Evolutionary conservation across 1,140 invertebrate species (phyloP), one percentile per base, ranked within the genome.

Genomic region (Paracyclopina nana): DNA sequence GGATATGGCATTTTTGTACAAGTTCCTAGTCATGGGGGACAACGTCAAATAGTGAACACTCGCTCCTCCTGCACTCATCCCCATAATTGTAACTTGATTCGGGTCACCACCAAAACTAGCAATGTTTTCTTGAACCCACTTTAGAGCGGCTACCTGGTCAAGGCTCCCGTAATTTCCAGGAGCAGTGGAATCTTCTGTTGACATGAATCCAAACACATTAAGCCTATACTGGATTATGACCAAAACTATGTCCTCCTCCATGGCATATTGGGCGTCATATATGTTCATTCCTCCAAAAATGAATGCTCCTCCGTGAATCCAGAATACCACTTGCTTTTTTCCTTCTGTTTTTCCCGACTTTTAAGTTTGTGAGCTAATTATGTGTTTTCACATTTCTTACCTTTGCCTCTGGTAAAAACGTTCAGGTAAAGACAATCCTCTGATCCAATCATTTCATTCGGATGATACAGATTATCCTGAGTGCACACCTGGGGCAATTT

Each of bases 1-100:
- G 2, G 34, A 38, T 38, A 38, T 38, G 34, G 34, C 34, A 38
- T 38, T 44, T 14, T 44, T 14, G 16, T 18, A 44, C 18, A 44
- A 12, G 6, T 26, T 26, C 12, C 24, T 12, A 14, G 18, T 18
- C 2, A 26, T 20, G 12, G 68, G 67, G 4, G 71, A 72, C 8
- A 76, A 48, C 50, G 75, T 58, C 54, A 74, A 71, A 51, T 72
- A 60, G 9, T 66, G 65, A 6, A 76, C 68, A 49, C 68, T 70
- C 9, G 67, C 70, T 0, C 70, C 65, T 0, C 67, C 67, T 8
- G 65, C 59, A 44, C 61, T 63, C 16, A 65, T 60, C 20, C 67
- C 67, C 55, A 65, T 57, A 11, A 69, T 46, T 1, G 67, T 69
- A 34, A 69, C 61, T 46, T 60, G 57, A 12, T 59, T 55, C 2